Percentiles rank a stretch among this genome's conserved stretches.
These are phyloP conservation scores for Euleptes europaea DNA, from an alignment of 2,113 vertebrate genomes.

Conservation along the genomic window DNA sequence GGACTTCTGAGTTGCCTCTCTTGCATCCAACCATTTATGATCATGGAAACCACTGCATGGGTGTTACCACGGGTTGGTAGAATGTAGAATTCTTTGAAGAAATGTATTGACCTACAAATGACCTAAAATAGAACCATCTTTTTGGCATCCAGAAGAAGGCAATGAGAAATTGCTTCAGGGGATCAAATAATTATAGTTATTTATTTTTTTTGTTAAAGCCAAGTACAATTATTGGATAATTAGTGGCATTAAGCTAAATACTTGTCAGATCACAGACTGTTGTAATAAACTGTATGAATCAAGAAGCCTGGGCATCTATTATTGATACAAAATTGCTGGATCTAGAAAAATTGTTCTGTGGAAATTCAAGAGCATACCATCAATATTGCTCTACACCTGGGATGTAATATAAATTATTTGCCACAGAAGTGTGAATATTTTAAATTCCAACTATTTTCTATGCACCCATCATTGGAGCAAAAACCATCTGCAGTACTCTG, in stretches of 20 bases:
- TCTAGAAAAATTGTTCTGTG: not conserved
- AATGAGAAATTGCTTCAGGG: not conserved
- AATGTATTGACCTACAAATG: not conserved
- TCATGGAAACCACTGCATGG: too few relatives aligned
- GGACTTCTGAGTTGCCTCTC: not conserved
- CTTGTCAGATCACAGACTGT: not conserved
- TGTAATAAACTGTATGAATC: not conserved
- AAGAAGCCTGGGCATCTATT: not conserved
- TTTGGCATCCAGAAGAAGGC: not conserved
- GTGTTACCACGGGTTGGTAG: not conserved
- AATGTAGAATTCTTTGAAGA: not conserved
- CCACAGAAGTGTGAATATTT: not conserved
- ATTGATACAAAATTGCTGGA: not conserved
- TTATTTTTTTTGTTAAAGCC: not conserved
- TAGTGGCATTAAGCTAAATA: not conserved
- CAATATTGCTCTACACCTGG: accelerated
- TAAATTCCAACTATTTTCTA: not conserved
- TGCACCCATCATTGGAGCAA: not conserved
- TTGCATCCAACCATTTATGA: not conserved
- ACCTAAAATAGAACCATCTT: not conserved
- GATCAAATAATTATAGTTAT: not conserved
- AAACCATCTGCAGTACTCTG: not conserved
- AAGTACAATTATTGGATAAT: not conserved
- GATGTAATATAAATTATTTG: conserved; percentile 8
- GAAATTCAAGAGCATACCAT: not conserved